Base-by-base conservation (phyloP, 2,888 invertebrate genomes). In the Phengaris alcon region DNA sequence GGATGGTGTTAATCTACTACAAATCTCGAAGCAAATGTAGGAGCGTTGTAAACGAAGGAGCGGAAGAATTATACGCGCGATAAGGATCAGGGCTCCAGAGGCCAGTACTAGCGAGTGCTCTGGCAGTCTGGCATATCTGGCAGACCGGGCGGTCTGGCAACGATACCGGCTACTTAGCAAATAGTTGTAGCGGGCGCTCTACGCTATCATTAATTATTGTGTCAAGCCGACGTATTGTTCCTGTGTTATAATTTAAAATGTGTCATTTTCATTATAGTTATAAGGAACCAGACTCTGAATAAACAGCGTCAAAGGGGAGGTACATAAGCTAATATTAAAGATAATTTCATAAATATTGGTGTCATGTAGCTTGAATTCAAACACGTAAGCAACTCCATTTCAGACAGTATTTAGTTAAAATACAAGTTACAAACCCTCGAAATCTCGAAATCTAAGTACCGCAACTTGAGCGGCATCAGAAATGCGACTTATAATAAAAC, bases 21-120 rank as follows among this genome's bases (percentile, higher is more conserved):
- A 72, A 72, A 72, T 54, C 72, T 72, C 72, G 35, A 35, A 35
- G 72, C 22, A 52, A 72, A 72, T 72, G 72, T 52, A 10, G 72
- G 52, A 54, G 52, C 35, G 52, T 35, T 12, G 64, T 35, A 6
- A 64, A 52, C 72, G 52, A 72, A 54, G 52, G 22, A 72, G 13
- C 72, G 72, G 72, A 72, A 72, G 72, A 15, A 35, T 52, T 72
- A 52, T 52, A 54, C 10, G 54, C n/a, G 72, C n/a, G 72, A 72
- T 72, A 72, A 52, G 70, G 44, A 72, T 72, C 72, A 10, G 54
- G 22, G 51, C 6, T 70, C 6, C 48, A 0, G 48, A 15, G 72
- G 52, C 54, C 72, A 54, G 54, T 44, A 54, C 52, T 54, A 35
- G 64, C 64, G 0, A 12, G 12, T 9, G 12, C 13, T 44, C 64